Evolutionary conservation across 2,888 invertebrate species (phyloP), one percentile per base, ranked within the genome.

Genomic region (Clunio marinus): DNA sequence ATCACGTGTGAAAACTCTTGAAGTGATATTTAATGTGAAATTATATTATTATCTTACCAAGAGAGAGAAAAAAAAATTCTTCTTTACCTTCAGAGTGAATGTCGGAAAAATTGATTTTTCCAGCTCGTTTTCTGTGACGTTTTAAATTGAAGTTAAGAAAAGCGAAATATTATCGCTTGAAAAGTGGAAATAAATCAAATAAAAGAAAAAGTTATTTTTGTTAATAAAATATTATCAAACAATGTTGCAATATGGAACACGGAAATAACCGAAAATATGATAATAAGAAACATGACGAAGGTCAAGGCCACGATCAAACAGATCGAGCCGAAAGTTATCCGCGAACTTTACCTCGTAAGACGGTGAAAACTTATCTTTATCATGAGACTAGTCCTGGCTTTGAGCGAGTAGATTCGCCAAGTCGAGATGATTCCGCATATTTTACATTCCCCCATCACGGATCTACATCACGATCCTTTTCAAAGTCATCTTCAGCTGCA

Each of bases 381-480:
- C 51, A 28, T 35, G 55, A 55, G n/a, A 20, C 51, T 4, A 55
- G 32, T 35, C 24, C 27, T 15, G 73, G 45, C 24, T 28, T 65
- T 25, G 66, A 66, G n/a, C 20, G 78, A 5, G 72, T 79, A 24
- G 55, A 51, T 35, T 55, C 60, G 17, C 60, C 60, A 2, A 3
- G 32, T 35, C 58, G 70, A 3, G 82, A 83, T 70, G 84, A 84
- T 73, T 84, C 84, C 2, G 84, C 83, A n/a, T 84, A 84, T 75
- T 80, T 82, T 71, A 84, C 83, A 51, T 82, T 82, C 71, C 79
- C 80, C 37, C 66, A 66, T 25, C 79, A 80, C 37, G 25, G 24
- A 20, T 55, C 51, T 25, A 20, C 1, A 2, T 27, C 27, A 10
- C 55, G 55, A 10, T 79, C 75, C 1, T 75, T 75, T n/a, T 82